phyloP scores from a whole-genome alignment of 2,888 invertebrate species.

The Biston stratarius region DNA sequence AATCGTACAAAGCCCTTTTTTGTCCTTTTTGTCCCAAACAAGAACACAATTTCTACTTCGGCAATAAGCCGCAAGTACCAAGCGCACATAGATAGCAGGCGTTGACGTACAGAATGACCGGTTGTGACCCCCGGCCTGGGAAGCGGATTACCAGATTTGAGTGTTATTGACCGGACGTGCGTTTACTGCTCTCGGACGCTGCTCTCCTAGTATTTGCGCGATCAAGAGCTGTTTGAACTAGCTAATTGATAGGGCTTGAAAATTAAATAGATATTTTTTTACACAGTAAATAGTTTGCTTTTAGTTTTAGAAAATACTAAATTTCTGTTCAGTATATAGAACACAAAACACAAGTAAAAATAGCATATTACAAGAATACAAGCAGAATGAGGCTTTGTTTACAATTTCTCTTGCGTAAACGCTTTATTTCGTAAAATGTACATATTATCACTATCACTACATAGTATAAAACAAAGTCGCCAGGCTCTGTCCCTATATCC shows the following conservation, averaged over 20 bases:
- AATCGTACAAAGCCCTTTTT: constrained; percentile 12
- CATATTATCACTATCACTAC: too few species aligned
- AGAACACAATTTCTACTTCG: constrained; percentile 10
- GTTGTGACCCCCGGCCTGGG: constrained; percentile 20
- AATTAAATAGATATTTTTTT: neutral
- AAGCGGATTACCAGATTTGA: constrained; percentile 26
- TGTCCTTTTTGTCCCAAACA: constrained; percentile 18
- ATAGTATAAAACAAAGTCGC: too few species aligned
- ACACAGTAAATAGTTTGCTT: neutral
- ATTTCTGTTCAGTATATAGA: neutral
- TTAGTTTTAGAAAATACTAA: neutral
- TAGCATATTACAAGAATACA: too few species aligned
- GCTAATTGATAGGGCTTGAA: constrained; percentile 20
- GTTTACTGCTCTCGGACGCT: constrained; percentile 24
- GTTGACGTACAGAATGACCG: constrained; percentile 25
- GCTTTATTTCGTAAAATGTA: too few species aligned
- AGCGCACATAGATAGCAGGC: constrained; percentile 27
- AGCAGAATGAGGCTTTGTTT: too few species aligned
- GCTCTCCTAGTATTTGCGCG: constrained; percentile 29
- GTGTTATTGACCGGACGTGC: constrained; percentile 17
- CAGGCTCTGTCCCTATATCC: too few species aligned
- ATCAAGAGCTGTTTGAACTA: constrained; percentile 25
- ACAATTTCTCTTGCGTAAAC: too few species aligned
- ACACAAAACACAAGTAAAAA: neutral
- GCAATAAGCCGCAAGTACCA: constrained; percentile 28